A percentile compares a stretch with the other conserved stretches of the same genome.
These are phyloP conservation scores for Theretra japonica DNA, from an alignment of 2,888 invertebrate species.

Conservation along the genomic window DNA sequence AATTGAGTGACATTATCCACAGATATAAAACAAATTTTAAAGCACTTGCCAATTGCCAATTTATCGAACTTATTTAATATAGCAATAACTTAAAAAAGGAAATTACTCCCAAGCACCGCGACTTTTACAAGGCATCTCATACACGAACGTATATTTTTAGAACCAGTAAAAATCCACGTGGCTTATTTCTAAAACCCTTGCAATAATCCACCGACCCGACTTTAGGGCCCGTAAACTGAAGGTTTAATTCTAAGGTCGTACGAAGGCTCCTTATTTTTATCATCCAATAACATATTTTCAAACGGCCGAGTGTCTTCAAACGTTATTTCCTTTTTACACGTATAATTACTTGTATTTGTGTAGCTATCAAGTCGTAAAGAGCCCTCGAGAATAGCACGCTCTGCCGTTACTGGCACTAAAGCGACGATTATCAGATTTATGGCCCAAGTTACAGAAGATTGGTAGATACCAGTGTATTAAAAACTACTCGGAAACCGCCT, in stretches of 20 bases:
- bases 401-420: slow-evolving; percentile 63
- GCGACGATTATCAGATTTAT: slow-evolving; percentile 59
- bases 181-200: slow-evolving; percentile 46
- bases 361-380: slow-evolving; percentile 59
- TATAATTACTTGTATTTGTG: slow-evolving; percentile 65
- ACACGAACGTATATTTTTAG: slow-evolving; percentile 1
- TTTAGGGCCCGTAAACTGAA: slow-evolving; percentile 48
- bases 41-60: too few relatives aligned
- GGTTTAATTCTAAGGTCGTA: slow-evolving; percentile 47
- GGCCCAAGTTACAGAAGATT: slow-evolving; percentile 49
- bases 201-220: slow-evolving; percentile 47
- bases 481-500: neutral
- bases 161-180: neutral
- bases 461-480: neutral
- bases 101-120: neutral
- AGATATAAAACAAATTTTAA: too few relatives aligned
- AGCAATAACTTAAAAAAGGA: neutral
- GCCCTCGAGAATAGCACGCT: slow-evolving; percentile 61
- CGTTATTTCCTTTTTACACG: slow-evolving; percentile 45
- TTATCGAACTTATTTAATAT: too few relatives aligned
- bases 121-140: neutral
- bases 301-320: slow-evolving; percentile 36
- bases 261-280: slow-evolving; percentile 43
- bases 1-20: too few relatives aligned
- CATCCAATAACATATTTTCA: slow-evolving; percentile 52